Conservation (phyloP, 2,888 invertebrate species). For the Thyatira batis region DNA sequence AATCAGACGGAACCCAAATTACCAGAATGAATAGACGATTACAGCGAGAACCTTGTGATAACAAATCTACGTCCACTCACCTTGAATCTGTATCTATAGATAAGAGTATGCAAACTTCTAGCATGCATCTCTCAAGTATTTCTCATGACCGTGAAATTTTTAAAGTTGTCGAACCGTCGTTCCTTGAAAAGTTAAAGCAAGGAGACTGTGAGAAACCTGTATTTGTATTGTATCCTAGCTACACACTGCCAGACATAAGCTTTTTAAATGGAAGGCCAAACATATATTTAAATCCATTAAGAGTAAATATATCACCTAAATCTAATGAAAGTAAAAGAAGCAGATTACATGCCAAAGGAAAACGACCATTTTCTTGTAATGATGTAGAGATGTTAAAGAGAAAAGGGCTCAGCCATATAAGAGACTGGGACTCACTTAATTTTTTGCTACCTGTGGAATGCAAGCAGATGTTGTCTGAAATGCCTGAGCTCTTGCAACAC, state of each 20-base stretch:
- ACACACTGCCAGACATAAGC: constrained; percentile 93
- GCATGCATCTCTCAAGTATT: constrained; percentile 62
- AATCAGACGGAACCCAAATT: constrained; percentile 79
- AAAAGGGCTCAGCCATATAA: constrained; percentile 91
- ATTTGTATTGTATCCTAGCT: constrained; percentile 95
- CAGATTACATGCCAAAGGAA: constrained; percentile 66
- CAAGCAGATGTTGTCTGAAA: constrained; percentile 88
- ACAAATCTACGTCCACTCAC: constrained; percentile 78
- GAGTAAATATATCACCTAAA: constrained; percentile 73
- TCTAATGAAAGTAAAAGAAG: constrained; percentile 65
- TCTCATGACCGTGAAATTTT: constrained; percentile 77
- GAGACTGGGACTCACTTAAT: constrained; percentile 96
- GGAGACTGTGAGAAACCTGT: constrained; percentile 88
- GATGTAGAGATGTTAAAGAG: constrained; percentile 91
- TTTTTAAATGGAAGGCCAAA: constrained; percentile 86
- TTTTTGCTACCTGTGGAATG: constrained; percentile 94
- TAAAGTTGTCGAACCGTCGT: constrained; percentile 86
- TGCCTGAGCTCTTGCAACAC: constrained; percentile 88
- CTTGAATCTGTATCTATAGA: constrained; percentile 83
- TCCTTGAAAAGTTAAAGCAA: constrained; percentile 85
- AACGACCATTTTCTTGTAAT: constrained; percentile 89
- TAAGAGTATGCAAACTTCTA: constrained; percentile 89
- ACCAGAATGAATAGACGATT: constrained; percentile 71
- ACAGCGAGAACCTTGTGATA: constrained; percentile 65
- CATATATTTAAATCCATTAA: constrained; percentile 88